Evolutionary conservation across 2,888 invertebrate species (phyloP), one percentile per base, ranked within the genome.

Genomic region (Napeogenes sylphis): DNA sequence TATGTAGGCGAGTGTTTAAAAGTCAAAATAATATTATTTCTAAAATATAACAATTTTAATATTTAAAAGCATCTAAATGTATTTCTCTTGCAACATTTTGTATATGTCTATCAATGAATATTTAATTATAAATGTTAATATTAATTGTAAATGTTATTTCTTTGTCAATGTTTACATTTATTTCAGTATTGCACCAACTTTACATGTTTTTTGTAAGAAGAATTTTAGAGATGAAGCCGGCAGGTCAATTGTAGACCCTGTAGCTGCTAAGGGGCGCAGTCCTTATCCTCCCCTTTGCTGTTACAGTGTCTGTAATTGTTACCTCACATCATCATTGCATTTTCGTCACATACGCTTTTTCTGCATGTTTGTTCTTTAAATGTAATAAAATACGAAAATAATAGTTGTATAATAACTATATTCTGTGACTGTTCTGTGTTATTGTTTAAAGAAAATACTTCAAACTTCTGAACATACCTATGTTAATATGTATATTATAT

Each of bases 191-290:
- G 53, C 45, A 30, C 57, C 42, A 12, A 53, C 14, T 2, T 45
- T 55, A 54, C 54, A 30, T 42, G n/a, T 55, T 47, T 33, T 32
- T 46, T 58, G 12, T 51, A 30, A n/a, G 57, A 35, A 35, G 45
- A 58, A 55, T 35, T 58, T 47, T 14, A 59, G 47, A 54, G 61
- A 56, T 57, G 21, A 77, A 79, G 74, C 72, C 74, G 75, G 83
- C 73, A 77, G 80, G 74, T 72, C 74, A 75, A 83, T 73, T 73
- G 83, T 80, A 74, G 66, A 84, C 90, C 90, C 90, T 90, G 90
- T 90, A 90, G 90, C 87, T 87, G 88, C 90, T 87, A 87, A 89
- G 89, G 90, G 90, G 89, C 87, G 89, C 73, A 74, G 82, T 81
- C 35, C 14, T 4, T 58, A 53, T 72, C 81, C 87, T 73, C 89